Evolutionary conservation across 92 coral and sea anemone species (phyloP), one percentile per base, ranked within the genome.

Genomic region (Epizoanthus illoricatus): DNA sequence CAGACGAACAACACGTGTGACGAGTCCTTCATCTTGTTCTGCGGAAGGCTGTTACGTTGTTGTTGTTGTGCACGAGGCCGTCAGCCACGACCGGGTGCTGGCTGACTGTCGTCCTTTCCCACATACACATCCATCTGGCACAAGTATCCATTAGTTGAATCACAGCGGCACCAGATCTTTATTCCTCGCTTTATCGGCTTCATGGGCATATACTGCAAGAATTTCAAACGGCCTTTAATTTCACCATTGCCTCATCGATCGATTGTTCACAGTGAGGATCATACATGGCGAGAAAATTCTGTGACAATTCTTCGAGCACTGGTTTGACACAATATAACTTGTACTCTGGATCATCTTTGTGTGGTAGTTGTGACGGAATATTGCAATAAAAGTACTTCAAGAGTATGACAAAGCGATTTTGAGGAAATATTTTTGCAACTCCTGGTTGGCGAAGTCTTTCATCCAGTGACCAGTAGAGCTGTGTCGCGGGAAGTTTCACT

Each of bases 161-260:
- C 76, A 36, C 85, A 81, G 21, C 64, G 66, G 49, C 85, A 65
- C 83, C 83, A 79, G 60, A 79, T 79, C 18, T 79, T 79, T 9
- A 79, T 79, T 21, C 83, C 83, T 24, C 57, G 83, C 62, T 67
- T 65, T 7, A 69, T 20, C 18, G 64, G 75, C 23, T 81, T 69
- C 66, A 65, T 8, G 7, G 76, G 85, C 85, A 81, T 81, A 68
- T 81, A 81, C 62, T 81, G 36, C 36, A 28, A 28, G 36, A 28
- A 80, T 10, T 54, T 69, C 41, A 80, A 1, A 40, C 74, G 52
- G 52, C 82, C 71, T 39, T 76, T 76, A 19, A 28, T 28, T 28
- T 28, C 2, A 28, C 36, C 36, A 28, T 28, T 28, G 36, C 2
- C 36, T 28, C 36, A 28, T 28, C 36, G 36, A 28, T 28, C 36